A percentile compares a stretch with the other conserved stretches of the same genome.
Conservation (phyloP, 2,797 vertebrate species). For the Hyperoplus lanceolatus region DNA sequence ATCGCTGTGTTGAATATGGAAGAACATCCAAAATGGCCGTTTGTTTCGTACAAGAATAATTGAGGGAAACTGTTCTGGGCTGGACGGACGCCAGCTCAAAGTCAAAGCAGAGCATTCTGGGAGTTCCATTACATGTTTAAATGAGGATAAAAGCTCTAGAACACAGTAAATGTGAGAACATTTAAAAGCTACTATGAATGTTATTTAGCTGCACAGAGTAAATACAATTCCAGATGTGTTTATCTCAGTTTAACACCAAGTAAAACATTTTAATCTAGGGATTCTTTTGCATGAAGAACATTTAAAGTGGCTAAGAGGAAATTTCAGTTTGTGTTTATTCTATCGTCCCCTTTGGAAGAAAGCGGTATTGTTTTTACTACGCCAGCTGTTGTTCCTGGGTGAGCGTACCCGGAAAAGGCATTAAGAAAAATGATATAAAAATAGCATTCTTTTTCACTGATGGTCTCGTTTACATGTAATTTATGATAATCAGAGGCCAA, state of each 20-base stretch:
- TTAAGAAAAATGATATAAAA: too few relatives aligned
- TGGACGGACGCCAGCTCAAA: neutral
- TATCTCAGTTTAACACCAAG: too few relatives aligned
- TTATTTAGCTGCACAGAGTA: slow-evolving; percentile 38
- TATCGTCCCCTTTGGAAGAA: too few relatives aligned
- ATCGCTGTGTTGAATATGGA: slow-evolving; percentile 9
- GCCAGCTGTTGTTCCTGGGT: too few relatives aligned
- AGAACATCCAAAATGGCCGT: slow-evolving; percentile 8
- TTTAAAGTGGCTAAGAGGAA: too few relatives aligned
- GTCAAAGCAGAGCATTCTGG: slow-evolving; percentile 13
- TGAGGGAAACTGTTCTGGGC: neutral
- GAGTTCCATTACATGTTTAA: neutral
- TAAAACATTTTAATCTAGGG: neutral
- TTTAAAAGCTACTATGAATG: neutral
- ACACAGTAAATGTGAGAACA: neutral
- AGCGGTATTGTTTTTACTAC: too few relatives aligned
- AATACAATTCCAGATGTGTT: neutral
- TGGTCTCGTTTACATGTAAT: too few relatives aligned
- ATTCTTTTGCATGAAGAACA: neutral
- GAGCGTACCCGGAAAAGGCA: too few relatives aligned
- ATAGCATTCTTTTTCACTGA: too few relatives aligned
- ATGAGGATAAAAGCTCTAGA: neutral
- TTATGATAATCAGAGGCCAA: too few relatives aligned
- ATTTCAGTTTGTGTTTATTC: too few relatives aligned
- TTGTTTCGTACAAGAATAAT: neutral